These are phyloP conservation scores for Acrocera orbiculus DNA, from an alignment of 2,888 invertebrate species.

Conservation along the genomic window DNA sequence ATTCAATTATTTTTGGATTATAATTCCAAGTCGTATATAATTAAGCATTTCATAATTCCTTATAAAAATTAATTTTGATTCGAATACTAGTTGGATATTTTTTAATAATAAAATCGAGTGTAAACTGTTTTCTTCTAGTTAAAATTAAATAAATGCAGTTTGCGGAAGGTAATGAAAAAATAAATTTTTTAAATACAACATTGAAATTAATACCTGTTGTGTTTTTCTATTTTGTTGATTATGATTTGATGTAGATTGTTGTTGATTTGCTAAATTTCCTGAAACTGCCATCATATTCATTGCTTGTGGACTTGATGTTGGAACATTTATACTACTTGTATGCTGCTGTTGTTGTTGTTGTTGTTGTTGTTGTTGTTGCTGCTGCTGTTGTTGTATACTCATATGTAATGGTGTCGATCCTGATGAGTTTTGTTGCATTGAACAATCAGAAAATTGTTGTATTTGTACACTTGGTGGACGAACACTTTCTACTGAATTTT, in stretches of 20 bases:
- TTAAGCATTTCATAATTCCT: no score
- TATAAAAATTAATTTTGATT: no score
- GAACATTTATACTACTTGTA: slow-evolving; percentile 22
- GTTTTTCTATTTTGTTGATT: slow-evolving; percentile 21
- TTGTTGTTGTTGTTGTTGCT: slow-evolving; percentile 33
- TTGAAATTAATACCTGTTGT: slow-evolving; percentile 26
- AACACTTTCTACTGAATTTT: slow-evolving; percentile 44
- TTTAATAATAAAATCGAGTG: no score
- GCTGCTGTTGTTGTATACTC: slow-evolving; percentile 45
- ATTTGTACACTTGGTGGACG: slow-evolving; percentile 40
- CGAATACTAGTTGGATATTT: no score
- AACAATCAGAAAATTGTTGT: slow-evolving; percentile 44
- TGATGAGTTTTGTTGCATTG: slow-evolving; percentile 42
- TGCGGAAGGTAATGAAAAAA: no score
- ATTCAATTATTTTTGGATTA: no score
- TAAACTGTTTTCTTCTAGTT: no score
- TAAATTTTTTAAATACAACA: no score
- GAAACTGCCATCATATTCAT: slow-evolving; percentile 21
- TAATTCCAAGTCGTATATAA: no score
- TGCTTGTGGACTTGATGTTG: slow-evolving; percentile 34
- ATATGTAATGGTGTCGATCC: slow-evolving; percentile 34
- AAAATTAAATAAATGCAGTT: no score
- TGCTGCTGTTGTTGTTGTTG: slow-evolving; percentile 24
- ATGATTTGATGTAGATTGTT: slow-evolving; percentile 14
- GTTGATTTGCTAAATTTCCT: slow-evolving; percentile 17